Evolutionary conservation across 2,797 vertebrate genomes (phyloP), one percentile per base, ranked within the genome.

Genomic region (Nothura maculosa): DNA sequence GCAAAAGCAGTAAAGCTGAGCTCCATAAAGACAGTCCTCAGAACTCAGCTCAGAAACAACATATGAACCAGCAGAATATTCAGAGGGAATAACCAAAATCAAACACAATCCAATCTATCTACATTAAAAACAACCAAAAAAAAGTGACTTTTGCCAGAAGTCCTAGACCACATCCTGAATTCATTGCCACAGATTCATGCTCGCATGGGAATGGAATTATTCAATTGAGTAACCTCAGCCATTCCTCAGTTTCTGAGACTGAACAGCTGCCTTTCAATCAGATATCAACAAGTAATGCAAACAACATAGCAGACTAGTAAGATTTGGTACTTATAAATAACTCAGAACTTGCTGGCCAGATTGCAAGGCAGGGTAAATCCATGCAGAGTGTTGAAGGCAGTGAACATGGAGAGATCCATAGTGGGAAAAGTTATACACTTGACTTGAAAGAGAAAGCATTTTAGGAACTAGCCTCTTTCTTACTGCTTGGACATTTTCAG

Each of bases 311-410:
- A 2, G 3, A 4, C 30, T 48, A 7, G 34, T n/a, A 32, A 16
- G 67, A 1, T 3, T 8, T 10, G 1, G 15, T 40, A 7, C 12
- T 63, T 1, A 0, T 27, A 6, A 8, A 13, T 16, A 9, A 9
- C 25, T n/a, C 19, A 13, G 12, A 24, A 15, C 1, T 0, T 19
- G 30, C 18, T 47, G 38, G 30, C 20, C 27, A 8, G 16, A 12
- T 22, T 45, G 25, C 42, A 9, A 22, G 27, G 4, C 40, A 1
- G 1, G 1, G 25, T 50, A 50, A 68, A 50, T 57, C 27, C 7
- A 22, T 3, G 1, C 7, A 6, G 19, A 66, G 42, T 22, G 16
- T 52, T 8, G 2, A 38, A 34, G 25, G 47, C 1, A 1, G 10
- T 34, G 34, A 16, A 40, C 7, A 22, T 25, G 6, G 8, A 2